Base-by-base conservation (phyloP, 2,113 vertebrate genomes). In the Vidua macroura region DNA sequence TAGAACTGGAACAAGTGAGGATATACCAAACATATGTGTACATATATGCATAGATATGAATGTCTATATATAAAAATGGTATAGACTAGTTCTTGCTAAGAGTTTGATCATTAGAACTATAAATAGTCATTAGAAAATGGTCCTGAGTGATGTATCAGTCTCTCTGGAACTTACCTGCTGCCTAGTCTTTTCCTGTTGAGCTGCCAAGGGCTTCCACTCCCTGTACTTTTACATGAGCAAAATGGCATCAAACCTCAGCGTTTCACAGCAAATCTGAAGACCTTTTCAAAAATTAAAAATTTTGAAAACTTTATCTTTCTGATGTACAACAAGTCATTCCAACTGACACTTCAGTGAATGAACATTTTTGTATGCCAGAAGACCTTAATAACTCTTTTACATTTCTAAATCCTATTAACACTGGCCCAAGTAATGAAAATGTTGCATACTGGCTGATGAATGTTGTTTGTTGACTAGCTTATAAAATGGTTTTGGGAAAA, bases 401-500 rank as follows among this genome's bases (percentile, higher is more conserved):
- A 72, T 93, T 60, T 91, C 92, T 97, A 95, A 96, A 94, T 92
- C 55, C 9, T 83, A 83, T 95, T 95, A 95, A 94, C 91, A 44
- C 63, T 93, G 68, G 67, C 63, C 66, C 39, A 5, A 77, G 68
- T 86, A 91, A 86, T 94, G 67, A 83, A 91, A 63, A 33, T 90
- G 82, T 67, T 95, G 75, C 49, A 20, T 89, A 77, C 20, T 95
- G 82, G 22, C 82, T 95, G 63, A 60, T 88, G 44, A 92, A 33
- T 94, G 73, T 78, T 86, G 92, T 90, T 74, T 92, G 63, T 77
- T 93, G 37, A 52, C 67, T 83, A 16, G 11, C 96, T 96, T 97
- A 97, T 96, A 97, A 97, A 97, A 96, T 97, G 96, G 94, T 96
- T 97, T 88, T 92, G 27, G 43, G 56, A 94, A 85, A 83, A n/a